Evolutionary conservation across 2,797 vertebrate species (phyloP), one percentile per base, ranked within the genome.

Genomic region (Phrynocephalus vlangalii): DNA sequence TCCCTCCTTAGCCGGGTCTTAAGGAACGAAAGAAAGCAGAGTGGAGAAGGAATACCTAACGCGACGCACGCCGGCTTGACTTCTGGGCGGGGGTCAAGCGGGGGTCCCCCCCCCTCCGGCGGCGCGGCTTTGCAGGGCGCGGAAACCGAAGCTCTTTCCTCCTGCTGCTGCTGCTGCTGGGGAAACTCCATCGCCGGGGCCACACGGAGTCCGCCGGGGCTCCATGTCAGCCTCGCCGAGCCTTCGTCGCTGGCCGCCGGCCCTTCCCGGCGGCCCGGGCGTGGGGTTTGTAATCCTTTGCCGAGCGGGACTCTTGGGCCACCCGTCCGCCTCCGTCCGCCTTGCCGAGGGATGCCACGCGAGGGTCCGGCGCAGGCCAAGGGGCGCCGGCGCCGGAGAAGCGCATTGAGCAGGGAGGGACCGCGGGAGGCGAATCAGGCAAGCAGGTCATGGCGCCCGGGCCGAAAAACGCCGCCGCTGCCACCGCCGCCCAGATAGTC

Each of bases 391-490:
- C 18, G 11, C 52, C 28, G 15, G 0, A 0, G 4, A 24, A 26
- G 3, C 8, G 0, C 26, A 20, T 0, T 2, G 63, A 76, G 60
- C 11, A 8, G 6, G 6, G 56, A 16, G 89, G 91, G 86, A 83
- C 44, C 75, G 77, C 77, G 84, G 91, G 91, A 86, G 83, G 86
- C 63, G 86, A 91, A 89, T 92, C 92, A 77, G 3, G 28, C 28
- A 56, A 87, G 90, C 48, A 2, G 48, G 84, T 92, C 87, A 87
- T 92, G 91, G 88, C 92, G 88, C 89, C 93, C 52, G 18, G 60
- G 89, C 79, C 28, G 50, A 38, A 18, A 22, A 56, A 4, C 60
- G 22, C n/a, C 50, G 44, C 78, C n/a, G 44, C 48, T 3, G 28
- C 38, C 18, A 24, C 26, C 56, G 3, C 22, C 44, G 2, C 38